Base-by-base conservation (phyloP, 2,888 invertebrate genomes). In the Drepana falcataria region DNA sequence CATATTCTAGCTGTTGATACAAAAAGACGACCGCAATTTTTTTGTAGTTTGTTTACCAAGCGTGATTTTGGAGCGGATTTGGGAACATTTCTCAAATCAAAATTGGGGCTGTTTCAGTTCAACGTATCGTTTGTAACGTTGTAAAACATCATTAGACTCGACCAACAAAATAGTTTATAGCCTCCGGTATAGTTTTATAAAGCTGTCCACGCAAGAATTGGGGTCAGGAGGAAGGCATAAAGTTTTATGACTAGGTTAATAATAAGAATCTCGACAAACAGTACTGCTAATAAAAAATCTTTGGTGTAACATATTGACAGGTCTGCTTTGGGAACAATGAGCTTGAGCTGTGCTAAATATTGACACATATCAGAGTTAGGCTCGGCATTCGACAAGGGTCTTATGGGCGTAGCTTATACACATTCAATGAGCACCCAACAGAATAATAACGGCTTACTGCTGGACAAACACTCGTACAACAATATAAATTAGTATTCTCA, bases 131-230 rank as follows among this genome's bases (percentile, higher is more conserved):
- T 75, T 68, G 68, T 66, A 65, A 75, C 71, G 81, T 80, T 21
- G 21, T 81, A 77, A 77, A 77, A 68, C 59, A 66, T 66, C 68
- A 73, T 75, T 76, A 79, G 68, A 65, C 60, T 64, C 62, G 76
- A 78, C 78, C 69, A 72, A 79, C 83, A 78, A 77, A 80, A 81
- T 3, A 79, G 73, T 87, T 87, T 85, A 86, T 81, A 68, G 75
- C 81, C 71, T 87, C 84, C 85, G 83, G 79, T 77, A 60, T 70
- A 61, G 66, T 71, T 71, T 69, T 68, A 69, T 76, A 65, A 68
- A 71, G 66, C 60, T 63, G 62, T 63, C 62, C 66, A 69, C 53
- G 66, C 64, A 69, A 71, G 74, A 72, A 77, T 70, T 59, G 56
- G 71, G 73, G 75, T 68, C 76, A 69, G 62, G 53, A 79, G 75